Base-by-base conservation (phyloP, 1,140 invertebrate genomes). In the Drosophila micromelanica region DNA sequence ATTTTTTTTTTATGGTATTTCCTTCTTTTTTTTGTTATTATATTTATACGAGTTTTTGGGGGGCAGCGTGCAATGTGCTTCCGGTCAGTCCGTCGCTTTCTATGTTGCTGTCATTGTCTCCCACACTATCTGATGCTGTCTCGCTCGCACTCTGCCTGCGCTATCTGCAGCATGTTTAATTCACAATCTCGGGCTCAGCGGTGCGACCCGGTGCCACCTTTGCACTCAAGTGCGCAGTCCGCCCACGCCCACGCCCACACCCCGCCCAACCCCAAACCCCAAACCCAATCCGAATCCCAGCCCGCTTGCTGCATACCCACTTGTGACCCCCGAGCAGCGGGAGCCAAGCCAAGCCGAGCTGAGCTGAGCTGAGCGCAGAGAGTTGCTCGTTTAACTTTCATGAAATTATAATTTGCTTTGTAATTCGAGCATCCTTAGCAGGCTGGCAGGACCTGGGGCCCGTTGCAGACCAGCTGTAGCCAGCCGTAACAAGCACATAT, bases 391-490 rank as follows among this genome's bases (percentile, higher is more conserved):
- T 90, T 90, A 90, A 90, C 86, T 90, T 90, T 90, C 86, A 90
- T 90, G 87, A 90, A 90, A 90, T 90, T 90, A 90, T 90, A 90
- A 90, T 90, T 90, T 90, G 87, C 78, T 90, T 87, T 90, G 81
- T 90, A 90, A 90, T 90, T 79, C 76, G 81, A 90, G 86, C 78
- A 90, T 86, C 78, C 76, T 87, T 86, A 85, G 78, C 81, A 79
- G 78, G 74, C 60, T 9, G 48, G 27, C 71, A 72, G 64, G 38
- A 79, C 42, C 73, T 65, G 60, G 43, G 80, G 62, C 23, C 55
- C 51, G 67, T 23, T 35, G 64, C 37, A 48, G 49, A 52, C 62
- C 64, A 56, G 42, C 13, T 48, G 46, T 42, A 27, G 27, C 48
- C 35, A 42, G 30, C 4, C 55, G 12, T 54, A 57, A 52, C 69